These are phyloP conservation scores for Rhynchonema sp. DNA, from an alignment of 2,888 invertebrate species.

Conservation along the genomic window DNA sequence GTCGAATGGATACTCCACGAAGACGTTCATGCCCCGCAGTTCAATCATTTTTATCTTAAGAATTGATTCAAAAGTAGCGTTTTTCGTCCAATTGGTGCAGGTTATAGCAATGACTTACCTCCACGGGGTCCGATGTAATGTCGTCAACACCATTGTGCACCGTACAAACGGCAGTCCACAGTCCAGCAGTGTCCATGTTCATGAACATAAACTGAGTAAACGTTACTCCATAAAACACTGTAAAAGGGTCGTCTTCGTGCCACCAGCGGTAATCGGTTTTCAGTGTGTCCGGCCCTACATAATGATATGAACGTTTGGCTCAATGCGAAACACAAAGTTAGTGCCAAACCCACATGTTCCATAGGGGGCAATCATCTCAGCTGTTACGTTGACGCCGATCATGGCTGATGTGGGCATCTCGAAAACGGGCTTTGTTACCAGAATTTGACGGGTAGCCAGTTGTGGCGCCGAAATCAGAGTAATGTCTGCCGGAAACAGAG, in stretches of 20 bases:
- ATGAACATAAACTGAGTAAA: neutral
- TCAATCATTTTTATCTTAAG: neutral
- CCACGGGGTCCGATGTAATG: neutral
- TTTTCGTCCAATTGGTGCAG: too few relatives aligned
- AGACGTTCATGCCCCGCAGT: neutral
- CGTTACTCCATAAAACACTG: neutral
- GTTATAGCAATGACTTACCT: neutral
- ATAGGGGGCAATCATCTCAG: neutral
- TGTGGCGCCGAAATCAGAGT: neutral
- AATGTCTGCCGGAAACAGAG: neutral
- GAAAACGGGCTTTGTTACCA: neutral
- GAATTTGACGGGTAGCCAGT: neutral
- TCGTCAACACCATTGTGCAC: neutral
- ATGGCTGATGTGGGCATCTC: neutral
- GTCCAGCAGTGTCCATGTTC: too few relatives aligned
- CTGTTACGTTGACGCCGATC: neutral
- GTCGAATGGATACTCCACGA: neutral
- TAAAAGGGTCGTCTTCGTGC: neutral
- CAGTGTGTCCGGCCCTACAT: neutral
- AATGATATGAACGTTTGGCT: neutral
- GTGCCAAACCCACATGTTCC: neutral
- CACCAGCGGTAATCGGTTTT: neutral
- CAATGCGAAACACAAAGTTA: neutral
- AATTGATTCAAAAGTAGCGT: neutral
- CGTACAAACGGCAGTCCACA: too few relatives aligned